These are phyloP conservation scores for Timandra comae DNA, from an alignment of 2,888 invertebrate species.

Conservation along the genomic window DNA sequence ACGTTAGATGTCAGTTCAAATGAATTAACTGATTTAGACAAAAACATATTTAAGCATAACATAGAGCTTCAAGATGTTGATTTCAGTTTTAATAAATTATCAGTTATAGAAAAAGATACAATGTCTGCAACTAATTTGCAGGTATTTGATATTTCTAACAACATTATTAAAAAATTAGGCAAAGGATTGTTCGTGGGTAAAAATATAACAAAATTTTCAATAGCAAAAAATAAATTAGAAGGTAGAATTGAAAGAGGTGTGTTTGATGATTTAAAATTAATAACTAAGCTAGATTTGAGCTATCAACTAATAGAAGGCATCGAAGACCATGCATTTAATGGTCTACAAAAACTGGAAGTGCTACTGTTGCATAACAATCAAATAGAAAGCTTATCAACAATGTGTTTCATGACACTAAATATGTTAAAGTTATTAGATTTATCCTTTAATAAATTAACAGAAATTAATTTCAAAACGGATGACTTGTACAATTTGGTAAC, in stretches of 20 bases:
- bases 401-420: conserved; percentile 36
- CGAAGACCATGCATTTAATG: conserved; percentile 45
- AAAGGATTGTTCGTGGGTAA: conserved; percentile 41
- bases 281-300: conserved; percentile 37
- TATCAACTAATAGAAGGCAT: conserved; percentile 36
- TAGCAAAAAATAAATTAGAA: conserved; percentile 36
- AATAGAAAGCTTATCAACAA: conserved; percentile 29
- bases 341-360: conserved; percentile 28
- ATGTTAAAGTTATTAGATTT: conserved; percentile 39
- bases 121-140: conserved; percentile 29
- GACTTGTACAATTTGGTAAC: conserved; percentile 36
- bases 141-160: conserved; percentile 38
- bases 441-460: conserved; percentile 41
- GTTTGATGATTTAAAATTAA: conserved; percentile 42
- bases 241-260: conserved; percentile 38
- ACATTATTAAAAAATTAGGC: conserved; percentile 38
- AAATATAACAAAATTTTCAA: conserved; percentile 32
- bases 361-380: conserved; percentile 44
- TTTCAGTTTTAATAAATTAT: conserved; percentile 39
- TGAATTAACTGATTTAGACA: conserved; percentile 30
- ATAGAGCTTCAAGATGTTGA: conserved; percentile 27
- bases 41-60: conserved; percentile 29
- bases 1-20: conserved; percentile 41
- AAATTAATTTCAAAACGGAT: conserved; percentile 38
- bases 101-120: conserved; percentile 24